Base-by-base conservation (phyloP, 2,797 vertebrate species). In the Kryptolebias ocellatus region DNA sequence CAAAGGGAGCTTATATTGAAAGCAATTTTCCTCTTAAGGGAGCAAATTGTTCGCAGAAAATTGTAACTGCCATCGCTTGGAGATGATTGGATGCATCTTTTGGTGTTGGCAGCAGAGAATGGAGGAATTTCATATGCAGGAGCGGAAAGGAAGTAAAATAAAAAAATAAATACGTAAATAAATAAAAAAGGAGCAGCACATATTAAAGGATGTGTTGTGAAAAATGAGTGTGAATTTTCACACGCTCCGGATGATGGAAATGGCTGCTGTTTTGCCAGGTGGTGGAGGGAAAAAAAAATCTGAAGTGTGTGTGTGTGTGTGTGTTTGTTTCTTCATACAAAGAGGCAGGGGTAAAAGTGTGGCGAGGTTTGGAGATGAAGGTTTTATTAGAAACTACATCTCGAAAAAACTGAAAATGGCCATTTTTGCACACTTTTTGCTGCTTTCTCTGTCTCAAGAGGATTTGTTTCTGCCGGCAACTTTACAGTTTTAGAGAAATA, bases 11-110 rank as follows among this genome's bases (percentile, higher is more conserved):
- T 92, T 93, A 93, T 92, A 93, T 93, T 84, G 90, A 91, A 94
- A 92, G 93, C 94, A 95, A 94, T 94, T 92, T 94, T 94, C 94
- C 93, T 94, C 94, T 95, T 94, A 94, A 93, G 87, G 89, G 84
- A 87, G 76, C 89, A 93, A 94, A 95, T 93, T 92, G 92, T 91
- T 90, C 88, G 73, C 73, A 90, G 92, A 93, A 94, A 93, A 95
- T 94, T 93, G 92, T 93, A 87, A 91, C 92, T 93, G 92, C 91
- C 90, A 91, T 93, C 67, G 85, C 87, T 91, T 78, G 80, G 81
- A 87, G 86, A 91, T 93, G 93, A 94, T 92, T 92, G 93, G 92
- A 89, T 89, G 86, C 67, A 86, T 89, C 89, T 62, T 90, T 82
- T 89, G 74, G 71, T 66, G 87, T 69, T 81, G 83, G 85, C 83